phyloP scores from a whole-genome alignment of 1,140 invertebrate species.

The Nilaparvata lugens region DNA sequence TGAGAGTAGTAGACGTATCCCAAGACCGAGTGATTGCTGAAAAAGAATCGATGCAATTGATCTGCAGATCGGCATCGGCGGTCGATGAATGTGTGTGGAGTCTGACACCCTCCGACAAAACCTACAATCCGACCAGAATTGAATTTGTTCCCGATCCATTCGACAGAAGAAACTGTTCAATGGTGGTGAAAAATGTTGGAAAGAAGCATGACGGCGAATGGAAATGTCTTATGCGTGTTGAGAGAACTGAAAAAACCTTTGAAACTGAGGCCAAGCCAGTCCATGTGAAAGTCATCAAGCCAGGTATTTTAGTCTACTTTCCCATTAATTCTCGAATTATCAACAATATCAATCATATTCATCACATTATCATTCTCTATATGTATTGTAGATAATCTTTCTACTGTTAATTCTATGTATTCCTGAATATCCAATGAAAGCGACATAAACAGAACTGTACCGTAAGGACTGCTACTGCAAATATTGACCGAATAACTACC shows the following conservation, averaged over 20 bases:
- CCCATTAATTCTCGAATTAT: too few relatives aligned
- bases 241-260: neutral
- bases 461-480: too few relatives aligned
- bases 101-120: neutral
- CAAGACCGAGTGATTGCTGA: neutral
- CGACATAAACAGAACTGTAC: too few relatives aligned
- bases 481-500: too few relatives aligned
- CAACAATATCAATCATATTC: too few relatives aligned
- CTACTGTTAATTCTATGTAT: too few relatives aligned
- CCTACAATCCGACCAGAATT: neutral
- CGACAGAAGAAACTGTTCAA: neutral
- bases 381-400: too few relatives aligned
- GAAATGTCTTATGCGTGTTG: neutral
- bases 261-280: neutral
- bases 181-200: neutral
- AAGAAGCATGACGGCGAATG: neutral
- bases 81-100: neutral
- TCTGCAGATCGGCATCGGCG: neutral
- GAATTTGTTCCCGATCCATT: neutral
- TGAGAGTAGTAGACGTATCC: neutral
- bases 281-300: neutral
- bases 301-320: too few relatives aligned
- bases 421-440: too few relatives aligned
- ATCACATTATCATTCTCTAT: too few relatives aligned
- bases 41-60: neutral